phyloP scores from a whole-genome alignment of 2,797 vertebrate genomes.

The Erethizon dorsatum region DNA sequence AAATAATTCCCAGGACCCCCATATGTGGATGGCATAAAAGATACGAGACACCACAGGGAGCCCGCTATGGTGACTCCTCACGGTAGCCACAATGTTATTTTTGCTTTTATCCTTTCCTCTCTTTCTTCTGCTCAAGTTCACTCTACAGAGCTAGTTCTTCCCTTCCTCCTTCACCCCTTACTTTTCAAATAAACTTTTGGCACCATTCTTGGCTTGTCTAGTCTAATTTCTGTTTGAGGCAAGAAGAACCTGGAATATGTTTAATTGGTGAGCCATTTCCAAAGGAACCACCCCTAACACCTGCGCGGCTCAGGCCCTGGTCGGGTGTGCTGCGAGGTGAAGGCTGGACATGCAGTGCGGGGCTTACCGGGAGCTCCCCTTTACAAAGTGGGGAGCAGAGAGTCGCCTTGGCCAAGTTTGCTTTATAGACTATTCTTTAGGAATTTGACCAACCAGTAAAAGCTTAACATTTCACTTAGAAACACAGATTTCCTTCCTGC shows the following conservation, averaged over 20 bases:
- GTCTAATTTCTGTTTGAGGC: background rate
- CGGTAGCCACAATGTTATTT: background rate
- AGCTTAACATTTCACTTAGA: constrained; percentile 36
- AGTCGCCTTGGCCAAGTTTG: background rate
- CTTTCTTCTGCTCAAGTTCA: background rate
- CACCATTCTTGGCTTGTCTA: background rate
- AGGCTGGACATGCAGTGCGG: accelerated
- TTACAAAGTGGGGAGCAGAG: background rate
- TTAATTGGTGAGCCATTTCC: background rate
- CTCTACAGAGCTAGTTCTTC: background rate
- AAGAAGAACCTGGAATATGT: background rate
- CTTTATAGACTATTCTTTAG: background rate
- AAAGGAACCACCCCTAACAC: background rate
- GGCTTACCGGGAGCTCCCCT: background rate
- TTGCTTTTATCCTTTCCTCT: background rate
- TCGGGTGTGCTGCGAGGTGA: background rate
- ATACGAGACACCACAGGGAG: background rate
- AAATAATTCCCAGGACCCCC: background rate
- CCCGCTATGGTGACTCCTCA: background rate
- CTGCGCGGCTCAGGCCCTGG: background rate
- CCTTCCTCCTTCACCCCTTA: background rate
- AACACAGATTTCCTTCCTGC: constrained; percentile 52
- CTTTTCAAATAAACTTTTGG: background rate
- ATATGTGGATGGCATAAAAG: background rate
- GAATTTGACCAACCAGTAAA: background rate